Base-by-base conservation (phyloP, 1,140 invertebrate genomes). In the Drosophila willistoni region DNA sequence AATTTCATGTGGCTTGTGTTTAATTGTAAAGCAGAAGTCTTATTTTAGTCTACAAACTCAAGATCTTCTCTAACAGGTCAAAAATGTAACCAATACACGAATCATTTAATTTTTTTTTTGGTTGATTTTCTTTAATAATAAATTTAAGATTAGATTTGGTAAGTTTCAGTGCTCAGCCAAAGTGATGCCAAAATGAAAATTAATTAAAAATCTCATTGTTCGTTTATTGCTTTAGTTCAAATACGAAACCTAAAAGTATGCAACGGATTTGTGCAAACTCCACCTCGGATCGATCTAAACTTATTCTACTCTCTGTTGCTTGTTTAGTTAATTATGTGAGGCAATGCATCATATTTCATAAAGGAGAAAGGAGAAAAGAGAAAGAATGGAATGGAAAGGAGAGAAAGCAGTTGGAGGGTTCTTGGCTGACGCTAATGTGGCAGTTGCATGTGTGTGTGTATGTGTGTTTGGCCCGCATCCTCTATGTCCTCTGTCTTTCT, bases 301-400 rank as follows among this genome's bases (percentile, higher is more conserved):
- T 51, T 9, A 10, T 4, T 51, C 9, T 22, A 14, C 2, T 42
- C 2, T 39, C 39, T 22, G 7, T 59, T 4, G 34, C 29, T 62
- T 51, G 17, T 3, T 51, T 51, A 36, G 13, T 42, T 63, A 47
- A 44, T 42, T 63, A 29, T 36, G 39, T 36, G 42, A 34, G 34
- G 42, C 73, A 76, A 76, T 76, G 73, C 66, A 69, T 76, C 73
- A 76, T 76, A 76, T 69, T 75, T 59, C 13, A 36, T 39, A 14
- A 36, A 36, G 2, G 7, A 55, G 0, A 47, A 47, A 19, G 29
- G n/a, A n/a, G n/a, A n/a, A n/a, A 12, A 73, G 29, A 33, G 25
- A 42, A 41, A 72, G 33, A 44, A 9, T 29, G 29, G 67, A 67
- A 60, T 44, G 64, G 33, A 29, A 9, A 2, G 51, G 39, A 29